Conservation (phyloP, 2,797 vertebrate species). For the Harpagifer antarcticus region DNA sequence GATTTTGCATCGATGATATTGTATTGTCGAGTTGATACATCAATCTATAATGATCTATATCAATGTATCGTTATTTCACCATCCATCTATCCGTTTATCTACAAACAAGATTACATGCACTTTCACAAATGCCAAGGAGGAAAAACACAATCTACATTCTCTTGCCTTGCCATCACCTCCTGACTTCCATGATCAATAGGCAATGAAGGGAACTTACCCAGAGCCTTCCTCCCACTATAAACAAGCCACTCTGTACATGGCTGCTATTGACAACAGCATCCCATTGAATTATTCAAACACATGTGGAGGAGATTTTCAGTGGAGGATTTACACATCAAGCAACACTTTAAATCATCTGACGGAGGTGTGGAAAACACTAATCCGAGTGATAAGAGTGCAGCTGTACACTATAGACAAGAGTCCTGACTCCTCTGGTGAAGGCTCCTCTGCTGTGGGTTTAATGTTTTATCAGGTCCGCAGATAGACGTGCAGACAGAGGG, state of each 20-base stretch:
- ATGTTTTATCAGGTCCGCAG: constrained; percentile 51
- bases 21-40: too few relatives aligned
- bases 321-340: constrained; percentile 68
- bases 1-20: too few relatives aligned
- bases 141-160: constrained; percentile 22
- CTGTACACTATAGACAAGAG: constrained; percentile 15
- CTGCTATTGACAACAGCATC: constrained; percentile 52
- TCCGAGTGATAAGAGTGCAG: constrained; percentile 6
- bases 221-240: constrained; percentile 27
- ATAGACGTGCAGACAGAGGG: constrained; percentile 29
- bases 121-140: not conserved
- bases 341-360: constrained; percentile 49
- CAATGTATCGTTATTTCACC: not conserved
- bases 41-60: too few relatives aligned
- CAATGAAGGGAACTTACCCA: constrained; percentile 47
- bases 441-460: constrained; percentile 20
- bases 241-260: constrained; percentile 39
- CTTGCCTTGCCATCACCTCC: constrained; percentile 21
- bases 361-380: constrained; percentile 48
- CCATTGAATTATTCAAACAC: constrained; percentile 71
- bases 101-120: not conserved
- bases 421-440: constrained; percentile 28
- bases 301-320: constrained; percentile 39
- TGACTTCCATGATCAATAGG: constrained; percentile 59
- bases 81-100: not conserved